Evolutionary conservation across 2,888 invertebrate genomes (phyloP).

Genomic region (Drosophila putrida): DNA sequence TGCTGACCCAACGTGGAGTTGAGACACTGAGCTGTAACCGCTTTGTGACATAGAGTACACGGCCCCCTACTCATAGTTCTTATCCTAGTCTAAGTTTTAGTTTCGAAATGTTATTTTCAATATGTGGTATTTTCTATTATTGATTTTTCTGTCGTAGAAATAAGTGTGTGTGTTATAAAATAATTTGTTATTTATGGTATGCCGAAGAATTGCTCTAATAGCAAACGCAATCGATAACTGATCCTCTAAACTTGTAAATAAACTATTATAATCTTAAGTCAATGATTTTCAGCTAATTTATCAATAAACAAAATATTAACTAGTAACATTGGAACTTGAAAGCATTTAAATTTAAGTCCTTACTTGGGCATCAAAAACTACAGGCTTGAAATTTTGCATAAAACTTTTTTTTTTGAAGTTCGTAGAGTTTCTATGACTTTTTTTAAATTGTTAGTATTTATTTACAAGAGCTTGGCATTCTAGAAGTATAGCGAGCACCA

Average conservation of each 20-base stretch:
- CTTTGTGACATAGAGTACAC: too few relatives aligned
- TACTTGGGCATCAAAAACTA: too few relatives aligned
- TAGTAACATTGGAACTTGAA: neutral
- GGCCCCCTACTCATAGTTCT: neutral
- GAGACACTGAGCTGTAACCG: too few relatives aligned
- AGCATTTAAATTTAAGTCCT: too few relatives aligned
- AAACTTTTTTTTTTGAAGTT: too few relatives aligned
- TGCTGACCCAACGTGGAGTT: too few relatives aligned
- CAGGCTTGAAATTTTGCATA: too few relatives aligned
- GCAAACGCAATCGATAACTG: neutral
- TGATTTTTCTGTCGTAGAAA: slow-evolving; percentile 38
- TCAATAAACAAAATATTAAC: neutral
- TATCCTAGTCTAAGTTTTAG: slow-evolving; percentile 33
- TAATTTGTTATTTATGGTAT: neutral
- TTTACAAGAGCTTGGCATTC: too few relatives aligned
- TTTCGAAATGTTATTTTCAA: slow-evolving; percentile 51
- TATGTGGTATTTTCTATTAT: slow-evolving; percentile 43
- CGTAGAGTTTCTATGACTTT: too few relatives aligned
- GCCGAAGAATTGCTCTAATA: neutral
- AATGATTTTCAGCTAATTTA: slow-evolving; percentile 1
- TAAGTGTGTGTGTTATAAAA: slow-evolving; percentile 9
- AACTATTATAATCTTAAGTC: neutral
- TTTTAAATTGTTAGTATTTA: too few relatives aligned
- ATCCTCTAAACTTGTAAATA: neutral
- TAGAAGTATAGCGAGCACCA: too few relatives aligned